Conservation (phyloP, 2,113 vertebrate genomes). For the Leptocoma aspasia region DNA sequence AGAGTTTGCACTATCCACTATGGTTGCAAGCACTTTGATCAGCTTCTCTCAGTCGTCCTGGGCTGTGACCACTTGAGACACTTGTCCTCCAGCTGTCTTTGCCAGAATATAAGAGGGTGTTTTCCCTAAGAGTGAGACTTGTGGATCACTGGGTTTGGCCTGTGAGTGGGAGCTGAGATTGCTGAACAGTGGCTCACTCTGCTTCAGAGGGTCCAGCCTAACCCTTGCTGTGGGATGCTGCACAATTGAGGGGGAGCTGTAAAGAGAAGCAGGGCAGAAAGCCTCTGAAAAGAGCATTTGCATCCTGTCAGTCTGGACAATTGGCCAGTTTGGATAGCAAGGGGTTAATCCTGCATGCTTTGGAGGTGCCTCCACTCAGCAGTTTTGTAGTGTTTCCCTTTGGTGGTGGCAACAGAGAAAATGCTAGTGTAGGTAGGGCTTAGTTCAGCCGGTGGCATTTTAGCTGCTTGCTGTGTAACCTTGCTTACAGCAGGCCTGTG, state of each 20-base stretch:
- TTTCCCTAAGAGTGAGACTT: not conserved
- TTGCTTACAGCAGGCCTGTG: conserved; percentile 59
- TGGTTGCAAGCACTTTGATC: not conserved
- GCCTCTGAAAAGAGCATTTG: not conserved
- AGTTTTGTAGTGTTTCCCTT: not conserved
- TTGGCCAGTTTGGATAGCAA: not conserved
- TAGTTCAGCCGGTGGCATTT: conserved; percentile 32
- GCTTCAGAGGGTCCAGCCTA: not conserved
- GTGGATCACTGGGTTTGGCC: not conserved
- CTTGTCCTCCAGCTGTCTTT: not conserved
- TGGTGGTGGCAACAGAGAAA: conserved; percentile 13
- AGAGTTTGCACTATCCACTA: not conserved
- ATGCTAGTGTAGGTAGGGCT: conserved; percentile 42
- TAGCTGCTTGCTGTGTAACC: conserved; percentile 46
- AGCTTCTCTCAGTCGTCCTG: not conserved
- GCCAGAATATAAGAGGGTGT: not conserved
- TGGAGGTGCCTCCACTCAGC: not conserved
- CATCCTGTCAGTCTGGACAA: fast-evolving
- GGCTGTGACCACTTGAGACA: not conserved
- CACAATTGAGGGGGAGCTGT: not conserved
- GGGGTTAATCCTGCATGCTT: not conserved
- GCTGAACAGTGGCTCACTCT: not conserved
- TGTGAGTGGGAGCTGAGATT: not conserved
- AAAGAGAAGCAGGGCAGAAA: not conserved
- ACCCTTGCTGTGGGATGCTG: not conserved